phyloP scores from a whole-genome alignment of 2,113 vertebrate species.

The Notiomystis cincta region DNA sequence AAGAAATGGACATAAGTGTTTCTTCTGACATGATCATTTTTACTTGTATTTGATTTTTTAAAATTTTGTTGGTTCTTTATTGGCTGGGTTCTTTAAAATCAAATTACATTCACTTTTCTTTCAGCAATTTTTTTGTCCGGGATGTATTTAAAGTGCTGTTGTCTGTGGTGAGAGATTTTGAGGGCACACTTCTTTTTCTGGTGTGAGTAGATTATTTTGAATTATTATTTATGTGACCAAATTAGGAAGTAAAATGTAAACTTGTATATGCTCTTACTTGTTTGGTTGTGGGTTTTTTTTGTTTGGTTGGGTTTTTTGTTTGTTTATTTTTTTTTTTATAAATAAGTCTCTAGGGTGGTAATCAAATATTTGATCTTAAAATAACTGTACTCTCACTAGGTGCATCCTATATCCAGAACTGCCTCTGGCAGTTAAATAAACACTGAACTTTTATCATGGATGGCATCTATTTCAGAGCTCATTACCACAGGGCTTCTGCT shows the following conservation, averaged over 20 bases:
- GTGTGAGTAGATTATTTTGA: not conserved
- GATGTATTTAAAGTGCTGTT: not conserved
- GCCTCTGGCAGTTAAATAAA: not conserved
- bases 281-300: not conserved
- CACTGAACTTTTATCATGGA: not conserved
- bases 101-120: not conserved
- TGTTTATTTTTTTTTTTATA: not conserved
- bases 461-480: not conserved
- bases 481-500: not conserved
- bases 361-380: slow-evolving; percentile 10
- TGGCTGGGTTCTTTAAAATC: not conserved
- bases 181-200: not conserved
- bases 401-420: not conserved
- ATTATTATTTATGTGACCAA: not conserved
- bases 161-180: not conserved
- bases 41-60: not conserved
- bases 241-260: not conserved
- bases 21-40: not conserved
- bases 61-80: not conserved
- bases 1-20: not conserved
- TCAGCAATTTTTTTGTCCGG: not conserved
- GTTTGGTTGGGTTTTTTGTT: not conserved
- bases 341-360: not conserved
- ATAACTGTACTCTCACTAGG: not conserved
- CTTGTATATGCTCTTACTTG: not conserved